Base-by-base conservation (phyloP, 2,888 invertebrate genomes). In the Axea sp. region DNA sequence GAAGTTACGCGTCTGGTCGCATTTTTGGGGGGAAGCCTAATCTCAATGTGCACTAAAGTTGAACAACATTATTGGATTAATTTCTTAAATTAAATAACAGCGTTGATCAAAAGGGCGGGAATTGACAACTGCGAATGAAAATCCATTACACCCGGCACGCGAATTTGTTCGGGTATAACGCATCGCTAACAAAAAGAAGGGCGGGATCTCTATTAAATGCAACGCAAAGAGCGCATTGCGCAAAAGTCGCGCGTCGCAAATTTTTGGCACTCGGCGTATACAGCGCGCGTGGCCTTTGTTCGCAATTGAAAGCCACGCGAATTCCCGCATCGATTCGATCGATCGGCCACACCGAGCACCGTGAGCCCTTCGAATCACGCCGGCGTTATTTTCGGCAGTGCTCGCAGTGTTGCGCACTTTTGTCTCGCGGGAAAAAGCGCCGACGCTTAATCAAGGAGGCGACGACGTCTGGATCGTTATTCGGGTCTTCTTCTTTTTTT, bases 401-500 rank as follows among this genome's bases (percentile, higher is more conserved):
- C 19, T 2, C 19, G 19, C 19, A 7, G 6, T 7, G 24, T 6
- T 24, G 24, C 7, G 24, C 6, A 7, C 6, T 24, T 24, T 24
- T 24, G 24, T 19, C 4, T 28, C 8, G n/a, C 28, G 28, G 8
- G 8, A 28, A 28, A 28, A 28, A 8, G 2, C 9, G 28, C 9
- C 8, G 9, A 28, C 7, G 24, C 5, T 19, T 19, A 19, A 4
- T 19, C 19, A 4, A 3, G 24, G 6, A 3, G 24, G 24, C 31
- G 31, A 12, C 19, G 49, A 24, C 33, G 55, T 57, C 55, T 41
- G 31, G 55, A 28, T 30, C 55, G 55, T 57, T 57, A 57, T 3
- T 3, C 9, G 24, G 5, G 22, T n/a, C 4, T 26, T 2, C 12
- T 39, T 41, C 41, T 57, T 57, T 39, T 55, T 55, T n/a, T n/a